These are phyloP conservation scores for Potamarius usumacintae DNA, from an alignment of 2,113 vertebrate species.

Conservation along the genomic window DNA sequence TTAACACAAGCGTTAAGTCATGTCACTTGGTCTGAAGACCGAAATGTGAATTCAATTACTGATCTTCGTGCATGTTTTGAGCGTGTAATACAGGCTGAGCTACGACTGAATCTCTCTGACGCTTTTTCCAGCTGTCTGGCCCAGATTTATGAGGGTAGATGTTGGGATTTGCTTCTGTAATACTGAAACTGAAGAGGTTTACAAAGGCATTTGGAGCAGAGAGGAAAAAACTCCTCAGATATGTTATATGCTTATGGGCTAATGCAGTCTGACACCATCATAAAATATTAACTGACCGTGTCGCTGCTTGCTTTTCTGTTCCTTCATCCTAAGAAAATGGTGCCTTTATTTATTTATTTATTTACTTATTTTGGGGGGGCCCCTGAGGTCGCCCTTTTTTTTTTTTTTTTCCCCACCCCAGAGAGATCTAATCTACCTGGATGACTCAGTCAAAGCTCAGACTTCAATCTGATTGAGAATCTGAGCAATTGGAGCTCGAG, in stretches of 20 bases:
- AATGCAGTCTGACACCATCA: constrained; percentile 21
- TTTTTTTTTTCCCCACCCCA: not conserved
- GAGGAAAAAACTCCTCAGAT: not conserved
- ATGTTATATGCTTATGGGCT: not conserved
- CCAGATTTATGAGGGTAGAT: constrained; percentile 61
- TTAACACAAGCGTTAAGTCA: not conserved
- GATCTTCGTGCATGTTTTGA: constrained; percentile 60
- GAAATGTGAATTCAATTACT: constrained; percentile 68
- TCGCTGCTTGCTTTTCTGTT: constrained; percentile 1
- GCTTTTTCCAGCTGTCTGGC: constrained; percentile 50
- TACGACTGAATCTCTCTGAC: constrained; percentile 55
- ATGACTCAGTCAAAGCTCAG: not conserved
- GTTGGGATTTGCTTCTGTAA: constrained; percentile 50
- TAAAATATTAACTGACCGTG: constrained; percentile 30
- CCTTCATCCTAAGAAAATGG: not conserved
- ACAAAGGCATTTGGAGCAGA: constrained; percentile 31
- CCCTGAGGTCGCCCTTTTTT: not conserved
- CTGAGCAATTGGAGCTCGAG: not conserved
- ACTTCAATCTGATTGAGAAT: not conserved
- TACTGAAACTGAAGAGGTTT: constrained; percentile 52
- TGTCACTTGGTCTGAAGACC: constrained; percentile 61
- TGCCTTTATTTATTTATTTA: not conserved
- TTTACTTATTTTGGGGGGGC: not conserved
- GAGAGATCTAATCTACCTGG: not conserved
- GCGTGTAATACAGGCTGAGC: constrained; percentile 50